Conservation (phyloP, 2,113 vertebrate genomes). For the Oriolus oriolus region DNA sequence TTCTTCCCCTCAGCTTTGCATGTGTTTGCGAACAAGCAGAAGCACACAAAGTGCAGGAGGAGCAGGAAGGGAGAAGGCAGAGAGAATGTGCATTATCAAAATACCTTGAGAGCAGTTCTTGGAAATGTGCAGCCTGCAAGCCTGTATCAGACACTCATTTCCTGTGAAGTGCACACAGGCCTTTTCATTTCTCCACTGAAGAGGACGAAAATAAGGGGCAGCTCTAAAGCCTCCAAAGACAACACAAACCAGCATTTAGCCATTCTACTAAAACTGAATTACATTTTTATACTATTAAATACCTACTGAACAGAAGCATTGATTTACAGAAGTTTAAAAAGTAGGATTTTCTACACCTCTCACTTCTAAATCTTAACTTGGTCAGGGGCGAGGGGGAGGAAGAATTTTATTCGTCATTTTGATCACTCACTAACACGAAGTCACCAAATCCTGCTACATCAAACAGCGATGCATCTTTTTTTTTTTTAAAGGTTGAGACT, state of each 20-base stretch:
- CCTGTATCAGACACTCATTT: constrained; percentile 63
- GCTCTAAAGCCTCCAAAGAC: not conserved
- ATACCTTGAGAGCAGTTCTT: constrained; percentile 68
- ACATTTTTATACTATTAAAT: not conserved
- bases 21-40: not conserved
- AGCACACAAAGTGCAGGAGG: not conserved
- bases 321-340: not conserved
- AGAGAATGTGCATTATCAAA: constrained; percentile 64
- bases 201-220: constrained; percentile 25
- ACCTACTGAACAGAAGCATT: not conserved
- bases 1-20: not conserved
- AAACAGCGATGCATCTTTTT: not conserved
- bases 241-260: not conserved
- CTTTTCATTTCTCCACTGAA: constrained; percentile 47
- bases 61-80: constrained; percentile 55
- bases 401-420: not conserved
- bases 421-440: not conserved
- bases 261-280: not conserved
- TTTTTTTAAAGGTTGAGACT: not conserved
- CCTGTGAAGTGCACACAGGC: constrained; percentile 52
- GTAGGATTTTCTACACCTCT: not conserved
- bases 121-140: constrained; percentile 62
- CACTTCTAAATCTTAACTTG: not conserved
- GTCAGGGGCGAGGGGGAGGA: fast-evolving
- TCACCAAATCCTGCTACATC: not conserved